These are phyloP conservation scores for Dyspetes luteomarginatus DNA, from an alignment of 2,888 invertebrate species.

Conservation along the genomic window DNA sequence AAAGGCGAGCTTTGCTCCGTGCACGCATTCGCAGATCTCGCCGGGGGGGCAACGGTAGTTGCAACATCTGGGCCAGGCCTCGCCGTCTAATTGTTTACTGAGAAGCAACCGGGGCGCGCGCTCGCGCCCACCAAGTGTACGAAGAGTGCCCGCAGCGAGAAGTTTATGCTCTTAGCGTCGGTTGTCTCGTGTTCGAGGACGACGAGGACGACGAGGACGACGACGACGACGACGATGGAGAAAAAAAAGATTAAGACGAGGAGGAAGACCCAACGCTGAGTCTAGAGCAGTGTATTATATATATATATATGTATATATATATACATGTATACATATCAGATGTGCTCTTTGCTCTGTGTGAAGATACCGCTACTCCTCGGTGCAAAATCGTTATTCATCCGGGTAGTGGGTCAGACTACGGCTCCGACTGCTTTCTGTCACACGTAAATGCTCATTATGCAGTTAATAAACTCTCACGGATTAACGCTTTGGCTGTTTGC, in stretches of 20 bases:
- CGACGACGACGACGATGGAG: conserved; percentile 43
- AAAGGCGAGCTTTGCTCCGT: conserved; percentile 35
- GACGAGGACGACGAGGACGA: not conserved
- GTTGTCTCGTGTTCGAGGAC: conserved; percentile 27
- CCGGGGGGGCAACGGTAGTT: conserved; percentile 70
- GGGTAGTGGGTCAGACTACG: conserved; percentile 66
- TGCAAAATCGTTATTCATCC: conserved; percentile 64
- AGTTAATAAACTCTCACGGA: conserved; percentile 32
- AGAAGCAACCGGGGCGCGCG: conserved; percentile 67
- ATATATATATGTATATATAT: too few species aligned
- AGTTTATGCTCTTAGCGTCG: conserved; percentile 45
- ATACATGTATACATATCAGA: not conserved
- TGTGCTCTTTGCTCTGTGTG: conserved; percentile 16
- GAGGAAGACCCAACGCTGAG: too few species aligned
- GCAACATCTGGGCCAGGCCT: conserved; percentile 72
- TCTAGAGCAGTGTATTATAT: too few species aligned
- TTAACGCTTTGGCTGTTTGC: conserved; percentile 28
- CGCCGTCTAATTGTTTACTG: conserved; percentile 75
- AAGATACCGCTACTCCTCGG: conserved; percentile 64
- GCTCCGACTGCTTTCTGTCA: conserved; percentile 26
- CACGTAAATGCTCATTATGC: conserved; percentile 32
- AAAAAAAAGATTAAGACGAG: not conserved
- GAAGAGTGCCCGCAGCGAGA: conserved; percentile 57
- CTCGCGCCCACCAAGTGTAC: conserved; percentile 13
- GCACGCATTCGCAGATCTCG: conserved; percentile 50